Evolutionary conservation across 2,113 vertebrate species (phyloP), one percentile per base, ranked within the genome.

Genomic region (Psettodes erumei): DNA sequence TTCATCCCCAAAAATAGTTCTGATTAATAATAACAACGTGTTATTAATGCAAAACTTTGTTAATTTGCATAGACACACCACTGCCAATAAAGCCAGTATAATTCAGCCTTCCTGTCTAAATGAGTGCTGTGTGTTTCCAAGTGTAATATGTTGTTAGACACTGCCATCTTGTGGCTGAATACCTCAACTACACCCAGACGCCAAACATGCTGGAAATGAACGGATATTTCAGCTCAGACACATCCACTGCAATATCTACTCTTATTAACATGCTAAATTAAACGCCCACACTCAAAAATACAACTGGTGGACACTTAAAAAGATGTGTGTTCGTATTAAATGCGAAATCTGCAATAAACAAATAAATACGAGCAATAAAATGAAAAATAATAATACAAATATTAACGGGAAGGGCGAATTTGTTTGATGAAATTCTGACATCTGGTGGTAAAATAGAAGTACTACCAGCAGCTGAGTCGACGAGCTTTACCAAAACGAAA

Each of bases 81-180:
- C 9, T 6, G 6, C 6, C 45, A 1, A n/a, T 3, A 3, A 59
- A 47, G 32, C 30, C 43, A 1, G 27, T 21, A 11, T 77, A 59
- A 59, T 13, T 13, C 16, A 15, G 13, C 55, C 18, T 8, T 13
- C 1, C 13, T 10, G 28, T 15, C n/a, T 37, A 28, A 15, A 40
- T 16, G 10, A 2, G 5, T 25, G 15, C 0, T 3, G 8, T n/a
- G 23, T 3, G 0, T n/a, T 2, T 13, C n/a, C 19, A 51, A n/a
- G 6, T 1, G 33, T 0, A 0, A 56, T 78, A 15, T 15, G 13
- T 68, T 13, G 43, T 66, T 2, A 15, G 72, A 84, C 71, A 62
- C 71, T 82, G 85, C 7, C 63, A 19, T 68, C 88, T 81, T 16
- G 54, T 81, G 84, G 81, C 5, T 0, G 11, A 30, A 16, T 19